Evolutionary conservation across 2,888 invertebrate species (phyloP), one percentile per base, ranked within the genome.

Genomic region (Erebia epiphron): DNA sequence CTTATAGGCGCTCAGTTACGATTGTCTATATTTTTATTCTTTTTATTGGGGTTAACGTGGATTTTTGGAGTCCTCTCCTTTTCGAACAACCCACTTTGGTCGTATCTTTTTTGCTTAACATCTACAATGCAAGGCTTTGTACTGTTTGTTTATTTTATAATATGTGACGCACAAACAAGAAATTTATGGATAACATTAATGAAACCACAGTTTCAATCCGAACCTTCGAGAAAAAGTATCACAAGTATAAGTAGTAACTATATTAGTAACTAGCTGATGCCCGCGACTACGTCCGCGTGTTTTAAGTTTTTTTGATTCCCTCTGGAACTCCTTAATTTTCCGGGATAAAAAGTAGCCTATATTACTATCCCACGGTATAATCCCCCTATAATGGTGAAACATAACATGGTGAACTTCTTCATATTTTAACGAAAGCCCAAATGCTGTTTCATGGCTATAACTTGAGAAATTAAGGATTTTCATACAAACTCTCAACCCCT

Each of bases 121-220:
- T 94, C 95, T 7, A 95, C 95, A 0, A 75, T 95, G 21, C 95
- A 95, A 79, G 95, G 95, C 0, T 95, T 95, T 80, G 94, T 95
- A 10, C 84, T 95, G 14, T 95, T 95, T 77, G 80, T 95, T 18
- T 95, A 95, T 82, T 95, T 95, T 80, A 89, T 95, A 9, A 80
- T 95, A 18, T 89, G 95, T 67, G 95, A 95, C 82, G 92, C 94
- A 0, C 82, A 84, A 13, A 94, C 95, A 9, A 87, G 95, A 65
- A 90, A 87, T 60, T 82, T 94, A 76, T 95, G 95, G 95, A 82
- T 88, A 26, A 84, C 87, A 4, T 80, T 92, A 68, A 86, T 92
- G 77, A 89, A 84, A 77, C 88, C 89, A 18, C 88, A 87, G 69
- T 86, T 86, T 76, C 79, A 75, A n/a, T 69, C 77, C 1, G 79